These are phyloP conservation scores for Ataeniobius toweri DNA, from an alignment of 2,797 vertebrate species.

Conservation along the genomic window DNA sequence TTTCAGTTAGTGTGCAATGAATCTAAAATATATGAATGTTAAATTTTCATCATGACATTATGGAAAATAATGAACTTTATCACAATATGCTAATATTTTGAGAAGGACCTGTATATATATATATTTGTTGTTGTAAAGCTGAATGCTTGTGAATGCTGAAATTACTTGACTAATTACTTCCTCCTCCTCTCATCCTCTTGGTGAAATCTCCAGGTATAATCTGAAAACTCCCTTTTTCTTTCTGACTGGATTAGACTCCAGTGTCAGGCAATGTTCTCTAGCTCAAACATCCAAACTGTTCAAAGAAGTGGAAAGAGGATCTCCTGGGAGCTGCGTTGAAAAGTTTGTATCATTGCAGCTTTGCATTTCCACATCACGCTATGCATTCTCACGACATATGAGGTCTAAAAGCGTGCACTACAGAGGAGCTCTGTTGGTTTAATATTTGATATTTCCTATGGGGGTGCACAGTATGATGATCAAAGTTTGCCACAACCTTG, in stretches of 20 bases:
- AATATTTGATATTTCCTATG: conserved; percentile 74
- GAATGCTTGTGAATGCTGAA: conserved; percentile 31
- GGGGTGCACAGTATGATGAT: conserved; percentile 58
- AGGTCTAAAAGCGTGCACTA: conserved; percentile 36
- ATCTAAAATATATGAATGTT: too few species aligned
- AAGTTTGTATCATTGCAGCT: conserved; percentile 38
- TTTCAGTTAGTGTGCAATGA: too few species aligned
- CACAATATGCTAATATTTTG: too few species aligned
- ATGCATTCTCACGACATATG: conserved; percentile 48
- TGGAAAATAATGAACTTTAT: too few species aligned
- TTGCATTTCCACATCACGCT: conserved; percentile 53
- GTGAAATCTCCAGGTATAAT: conserved; percentile 52
- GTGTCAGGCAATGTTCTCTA: conserved; percentile 31
- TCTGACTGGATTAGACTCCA: conserved; percentile 45
- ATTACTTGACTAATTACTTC: conserved; percentile 38
- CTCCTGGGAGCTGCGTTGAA: conserved; percentile 35
- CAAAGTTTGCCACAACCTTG: conserved; percentile 72
- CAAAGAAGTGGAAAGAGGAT: conserved; percentile 58
- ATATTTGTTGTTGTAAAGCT: neutral
- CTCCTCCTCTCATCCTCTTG: conserved; percentile 44
- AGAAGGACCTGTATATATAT: too few species aligned
- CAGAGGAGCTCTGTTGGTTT: conserved; percentile 50
- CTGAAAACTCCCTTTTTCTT: conserved; percentile 42
- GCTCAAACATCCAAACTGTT: conserved; percentile 46
- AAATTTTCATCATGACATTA: too few species aligned